Evolutionary conservation across 1,140 invertebrate genomes (phyloP), one percentile per base, ranked within the genome.

Genomic region (Monomorium pharaonis): DNA sequence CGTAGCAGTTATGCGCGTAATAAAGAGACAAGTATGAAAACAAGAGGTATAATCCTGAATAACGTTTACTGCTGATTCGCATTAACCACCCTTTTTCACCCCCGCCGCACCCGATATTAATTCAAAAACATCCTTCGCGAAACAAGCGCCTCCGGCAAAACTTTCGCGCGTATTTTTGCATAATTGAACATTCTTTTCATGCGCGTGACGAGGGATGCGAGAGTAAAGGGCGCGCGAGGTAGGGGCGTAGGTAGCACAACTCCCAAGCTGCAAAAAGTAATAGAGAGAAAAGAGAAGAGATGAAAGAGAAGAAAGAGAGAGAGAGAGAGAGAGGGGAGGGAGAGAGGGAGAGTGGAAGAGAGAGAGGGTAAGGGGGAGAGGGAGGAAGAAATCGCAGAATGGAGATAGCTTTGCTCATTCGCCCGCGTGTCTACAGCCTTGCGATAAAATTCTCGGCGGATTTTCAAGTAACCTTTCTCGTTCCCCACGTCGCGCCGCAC

Each of bases 371-470:
- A 49, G 44, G 49, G 42, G 14, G 21, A 18, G 21, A 33, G 16
- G 9, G 16, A n/a, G n/a, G 42, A 30, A 47, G 47, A 84, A 72
- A 78, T 78, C 60, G 44, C 76, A 33, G n/a, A 78, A 78, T 67
- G 33, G 58, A 77, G 42, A 63, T 77, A 77, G 47, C 21, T 67
- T 70, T 5, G 62, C 33, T 54, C 63, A 51, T 80, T 80, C 77
- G 63, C 33, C 16, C 63, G 24, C 63, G 63, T 56, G 77, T 69
- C 77, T 81, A 81, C 63, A 33, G 49, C 37, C 47, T 80, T 30
- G 49, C 77, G 77, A 81, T 81, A 81, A 81, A 81, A 81, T 81
- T 81, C 77, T 81, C 77, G 65, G 65, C 33, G 49, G 77, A 81
- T 81, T 70, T 81, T 81, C 63, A 81, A 80, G 77, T 24, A 69